Percentiles rank a stretch among this genome's conserved stretches.
phyloP scores from a whole-genome alignment of 2,888 invertebrate genomes.

The Eilema depressum region DNA sequence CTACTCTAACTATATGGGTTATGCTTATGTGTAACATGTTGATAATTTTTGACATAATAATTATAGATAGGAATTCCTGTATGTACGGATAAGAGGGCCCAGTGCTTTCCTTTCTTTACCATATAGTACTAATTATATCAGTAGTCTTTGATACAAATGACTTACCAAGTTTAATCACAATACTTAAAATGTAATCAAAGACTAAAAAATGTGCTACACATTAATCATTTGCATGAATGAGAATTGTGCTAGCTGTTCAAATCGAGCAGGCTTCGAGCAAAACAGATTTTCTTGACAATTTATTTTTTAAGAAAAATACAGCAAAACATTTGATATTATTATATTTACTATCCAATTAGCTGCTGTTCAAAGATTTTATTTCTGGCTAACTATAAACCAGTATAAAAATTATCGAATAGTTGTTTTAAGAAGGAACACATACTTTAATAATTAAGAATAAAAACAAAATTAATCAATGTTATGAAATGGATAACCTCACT shows the following conservation, averaged over 20 bases:
- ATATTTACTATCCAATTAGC: background rate
- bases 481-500: constrained; percentile 68
- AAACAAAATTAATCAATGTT: constrained; percentile 47
- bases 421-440: background rate
- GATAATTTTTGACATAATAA: background rate
- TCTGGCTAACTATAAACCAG: background rate
- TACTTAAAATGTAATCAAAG: background rate
- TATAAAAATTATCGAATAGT: background rate
- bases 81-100: background rate
- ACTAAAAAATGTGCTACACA: background rate
- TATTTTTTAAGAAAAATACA: background rate
- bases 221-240: background rate
- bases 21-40: background rate
- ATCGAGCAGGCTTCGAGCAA: background rate
- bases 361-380: background rate
- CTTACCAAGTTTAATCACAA: too few species aligned
- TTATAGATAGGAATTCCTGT: background rate
- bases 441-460: constrained; percentile 5
- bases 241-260: background rate
- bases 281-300: background rate
- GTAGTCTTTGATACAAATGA: too few species aligned
- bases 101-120: too few species aligned
- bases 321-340: background rate
- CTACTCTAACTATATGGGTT: background rate
- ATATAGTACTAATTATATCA: too few species aligned